phyloP scores from a whole-genome alignment of 2,113 vertebrate genomes.

The Apeltes quadracus region DNA sequence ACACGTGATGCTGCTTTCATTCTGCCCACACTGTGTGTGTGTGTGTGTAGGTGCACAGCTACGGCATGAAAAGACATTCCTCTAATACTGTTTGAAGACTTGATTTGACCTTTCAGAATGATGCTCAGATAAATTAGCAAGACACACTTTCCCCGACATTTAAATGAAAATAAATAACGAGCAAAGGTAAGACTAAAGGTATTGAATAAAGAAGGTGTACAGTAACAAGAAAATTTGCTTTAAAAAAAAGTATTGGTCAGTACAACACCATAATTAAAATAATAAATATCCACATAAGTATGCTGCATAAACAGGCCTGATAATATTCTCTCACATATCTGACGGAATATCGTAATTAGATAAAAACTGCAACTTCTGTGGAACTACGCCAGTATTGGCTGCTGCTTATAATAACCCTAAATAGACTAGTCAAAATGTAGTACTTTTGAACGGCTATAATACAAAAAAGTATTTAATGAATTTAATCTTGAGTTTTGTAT shows the following conservation, averaged over 20 bases:
- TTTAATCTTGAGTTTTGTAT: not conserved
- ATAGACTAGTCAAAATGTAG: not conserved
- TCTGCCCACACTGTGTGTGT: not conserved
- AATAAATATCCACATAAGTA: not conserved
- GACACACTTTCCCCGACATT: not conserved
- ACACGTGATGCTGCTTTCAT: not conserved
- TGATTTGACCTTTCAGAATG: not conserved
- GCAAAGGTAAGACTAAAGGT: not conserved
- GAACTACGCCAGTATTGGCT: not conserved
- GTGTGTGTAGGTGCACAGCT: not conserved
- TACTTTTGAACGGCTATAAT: not conserved
- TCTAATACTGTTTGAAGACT: not conserved
- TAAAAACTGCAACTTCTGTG: not conserved
- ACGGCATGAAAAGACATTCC: not conserved
- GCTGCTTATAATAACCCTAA: not conserved
- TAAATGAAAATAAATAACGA: not conserved
- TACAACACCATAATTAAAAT: not conserved
- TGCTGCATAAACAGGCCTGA: not conserved
- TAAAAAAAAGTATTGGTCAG: not conserved
- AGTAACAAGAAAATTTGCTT: not conserved
- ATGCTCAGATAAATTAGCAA: not conserved
- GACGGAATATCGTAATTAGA: not conserved
- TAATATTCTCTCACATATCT: not conserved
- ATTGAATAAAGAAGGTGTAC: not conserved
- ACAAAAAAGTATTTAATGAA: not conserved